Conservation (phyloP, 2,113 vertebrate genomes). For the Poicephalus meyeri region DNA sequence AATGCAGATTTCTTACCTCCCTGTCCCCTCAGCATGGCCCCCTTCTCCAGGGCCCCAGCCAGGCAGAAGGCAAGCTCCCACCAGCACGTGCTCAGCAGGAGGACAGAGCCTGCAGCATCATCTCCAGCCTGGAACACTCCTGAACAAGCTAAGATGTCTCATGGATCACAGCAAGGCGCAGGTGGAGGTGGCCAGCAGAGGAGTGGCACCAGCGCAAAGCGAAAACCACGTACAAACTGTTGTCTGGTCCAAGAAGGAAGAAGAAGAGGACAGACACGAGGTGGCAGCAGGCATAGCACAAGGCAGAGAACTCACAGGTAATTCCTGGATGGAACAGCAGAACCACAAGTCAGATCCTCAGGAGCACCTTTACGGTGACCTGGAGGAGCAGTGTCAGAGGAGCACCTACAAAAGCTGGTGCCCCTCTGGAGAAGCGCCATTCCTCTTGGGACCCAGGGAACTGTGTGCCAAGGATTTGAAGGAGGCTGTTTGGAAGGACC, state of each 20-base stretch:
- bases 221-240: rapidly evolving
- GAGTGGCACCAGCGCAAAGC: rapidly evolving
- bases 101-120: rapidly evolving
- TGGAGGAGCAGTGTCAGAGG: rapidly evolving
- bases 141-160: rapidly evolving
- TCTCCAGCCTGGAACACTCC: background rate
- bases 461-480: rapidly evolving
- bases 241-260: background rate
- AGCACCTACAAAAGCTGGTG: rapidly evolving
- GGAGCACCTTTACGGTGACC: rapidly evolving
- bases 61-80: background rate
- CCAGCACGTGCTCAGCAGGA: background rate
- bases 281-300: rapidly evolving
- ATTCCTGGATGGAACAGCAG: rapidly evolving
- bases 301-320: rapidly evolving
- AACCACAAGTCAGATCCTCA: rapidly evolving
- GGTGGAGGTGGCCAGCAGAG: rapidly evolving
- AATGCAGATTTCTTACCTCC: background rate
- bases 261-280: rapidly evolving
- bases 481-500: background rate
- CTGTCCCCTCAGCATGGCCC: rapidly evolving
- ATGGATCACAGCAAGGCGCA: rapidly evolving
- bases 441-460: rapidly evolving
- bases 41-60: no score
- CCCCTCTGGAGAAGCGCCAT: rapidly evolving